These are phyloP conservation scores for Nyctibius bracteatus DNA, from an alignment of 2,113 vertebrate genomes.

Conservation along the genomic window DNA sequence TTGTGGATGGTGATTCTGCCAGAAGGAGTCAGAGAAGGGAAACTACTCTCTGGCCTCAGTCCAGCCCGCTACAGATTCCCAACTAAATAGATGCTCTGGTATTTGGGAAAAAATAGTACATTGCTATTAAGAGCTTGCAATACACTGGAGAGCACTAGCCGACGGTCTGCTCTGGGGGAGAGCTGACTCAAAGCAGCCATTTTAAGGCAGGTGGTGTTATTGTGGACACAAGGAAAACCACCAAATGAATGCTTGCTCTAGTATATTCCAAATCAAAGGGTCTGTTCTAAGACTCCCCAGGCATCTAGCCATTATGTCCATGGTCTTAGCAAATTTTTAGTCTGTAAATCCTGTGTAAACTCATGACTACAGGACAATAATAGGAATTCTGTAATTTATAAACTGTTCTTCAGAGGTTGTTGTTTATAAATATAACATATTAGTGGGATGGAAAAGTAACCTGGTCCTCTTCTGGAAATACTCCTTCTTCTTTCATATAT, in stretches of 20 bases:
- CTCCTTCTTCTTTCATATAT: fast-evolving
- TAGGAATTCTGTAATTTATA: neutral
- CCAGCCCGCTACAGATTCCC: neutral
- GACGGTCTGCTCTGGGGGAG: neutral
- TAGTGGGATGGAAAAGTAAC: neutral
- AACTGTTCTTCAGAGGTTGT: neutral
- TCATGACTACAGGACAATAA: neutral
- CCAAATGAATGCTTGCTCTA: neutral
- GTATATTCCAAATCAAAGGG: slow-evolving; percentile 3
- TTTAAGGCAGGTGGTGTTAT: slow-evolving; percentile 48
- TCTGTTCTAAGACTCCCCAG: slow-evolving; percentile 10
- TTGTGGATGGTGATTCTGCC: neutral
- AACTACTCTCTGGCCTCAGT: neutral
- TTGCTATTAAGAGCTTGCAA: neutral
- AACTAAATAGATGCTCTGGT: slow-evolving; percentile 5
- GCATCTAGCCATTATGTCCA: neutral
- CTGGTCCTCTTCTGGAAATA: neutral
- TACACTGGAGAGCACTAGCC: neutral
- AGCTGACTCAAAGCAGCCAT: slow-evolving; percentile 17
- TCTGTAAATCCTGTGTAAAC: neutral
- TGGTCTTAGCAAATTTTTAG: neutral
- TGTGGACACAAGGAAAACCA: slow-evolving; percentile 24
- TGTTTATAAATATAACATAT: neutral
- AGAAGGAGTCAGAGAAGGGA: neutral
- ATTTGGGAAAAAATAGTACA: slow-evolving; percentile 13